A percentile compares a stretch with the other conserved stretches of the same genome.
These are phyloP conservation scores for Catalaphyllia jardinei DNA, from an alignment of 64 coral and sea anemone species.

Conservation along the genomic window DNA sequence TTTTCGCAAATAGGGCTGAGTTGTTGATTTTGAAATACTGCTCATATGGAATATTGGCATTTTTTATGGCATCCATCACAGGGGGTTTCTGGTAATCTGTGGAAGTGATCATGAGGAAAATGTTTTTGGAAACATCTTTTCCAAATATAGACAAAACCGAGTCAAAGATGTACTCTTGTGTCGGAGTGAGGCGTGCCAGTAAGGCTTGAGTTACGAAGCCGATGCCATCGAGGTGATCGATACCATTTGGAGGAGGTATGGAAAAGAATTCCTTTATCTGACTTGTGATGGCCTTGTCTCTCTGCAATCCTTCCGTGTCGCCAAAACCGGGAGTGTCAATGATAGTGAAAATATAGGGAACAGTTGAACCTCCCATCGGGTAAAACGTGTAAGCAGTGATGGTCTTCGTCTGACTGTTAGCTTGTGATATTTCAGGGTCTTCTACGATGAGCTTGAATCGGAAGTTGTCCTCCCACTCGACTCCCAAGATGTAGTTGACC, in stretches of 20 bases:
- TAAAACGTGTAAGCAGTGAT: constrained; percentile 51
- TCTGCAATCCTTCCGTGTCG: constrained; percentile 18
- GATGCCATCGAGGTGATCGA: constrained; percentile 35
- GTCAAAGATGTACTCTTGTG: constrained; percentile 54
- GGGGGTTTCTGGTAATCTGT: constrained; percentile 42
- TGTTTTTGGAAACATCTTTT: constrained; percentile 44
- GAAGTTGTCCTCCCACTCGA: not conserved
- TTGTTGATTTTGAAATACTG: constrained; percentile 54
- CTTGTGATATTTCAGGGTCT: not conserved
- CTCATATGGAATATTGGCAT: not conserved
- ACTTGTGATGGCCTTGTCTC: constrained; percentile 23
- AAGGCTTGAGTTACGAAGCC: constrained; percentile 37
- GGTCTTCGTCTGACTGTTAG: constrained; percentile 43
- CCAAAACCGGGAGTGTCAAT: constrained; percentile 55
- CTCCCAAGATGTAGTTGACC: not conserved
- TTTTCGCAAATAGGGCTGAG: constrained; percentile 41
- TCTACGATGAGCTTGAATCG: constrained; percentile 32
- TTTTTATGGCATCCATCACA: constrained; percentile 28
- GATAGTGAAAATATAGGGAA: constrained; percentile 17
- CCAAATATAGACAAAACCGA: constrained; percentile 55
- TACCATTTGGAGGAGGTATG: not conserved
- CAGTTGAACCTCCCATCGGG: not conserved
- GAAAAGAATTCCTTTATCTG: constrained; percentile 62
- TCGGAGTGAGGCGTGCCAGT: constrained; percentile 13
- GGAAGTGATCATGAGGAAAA: constrained; percentile 60